These are phyloP conservation scores for Acyrthosiphon pisum DNA, from an alignment of 1,140 invertebrate genomes.

Conservation along the genomic window DNA sequence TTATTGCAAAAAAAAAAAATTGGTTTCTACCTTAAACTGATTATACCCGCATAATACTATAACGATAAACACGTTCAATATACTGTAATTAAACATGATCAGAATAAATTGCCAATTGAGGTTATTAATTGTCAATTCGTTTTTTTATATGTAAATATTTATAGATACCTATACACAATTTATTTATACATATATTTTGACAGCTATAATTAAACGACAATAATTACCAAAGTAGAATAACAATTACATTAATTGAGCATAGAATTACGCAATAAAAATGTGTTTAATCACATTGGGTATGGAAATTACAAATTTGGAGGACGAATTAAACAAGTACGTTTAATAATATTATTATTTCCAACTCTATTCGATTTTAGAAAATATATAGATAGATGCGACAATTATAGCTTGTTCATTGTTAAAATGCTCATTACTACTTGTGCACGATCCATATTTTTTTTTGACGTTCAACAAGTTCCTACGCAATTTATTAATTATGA, in stretches of 20 bases:
- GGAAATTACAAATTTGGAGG: not conserved
- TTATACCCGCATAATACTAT: not conserved
- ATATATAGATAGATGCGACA: not conserved
- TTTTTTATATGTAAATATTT: constrained; percentile 10
- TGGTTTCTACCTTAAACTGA: constrained; percentile 9
- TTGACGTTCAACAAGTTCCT: not conserved
- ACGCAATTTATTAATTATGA: not conserved
- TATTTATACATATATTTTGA: not conserved
- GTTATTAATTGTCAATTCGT: not conserved
- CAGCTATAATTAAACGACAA: not conserved
- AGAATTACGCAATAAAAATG: not conserved
- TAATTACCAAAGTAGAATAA: constrained; percentile 21
- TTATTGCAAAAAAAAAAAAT: constrained; percentile 29
- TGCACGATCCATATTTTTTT: not conserved
- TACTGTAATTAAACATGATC: not conserved
- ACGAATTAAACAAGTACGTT: not conserved
- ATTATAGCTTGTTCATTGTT: not conserved
- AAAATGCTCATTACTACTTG: not conserved
- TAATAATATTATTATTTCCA: not conserved
- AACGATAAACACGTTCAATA: constrained; percentile 25
- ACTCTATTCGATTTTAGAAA: not conserved
- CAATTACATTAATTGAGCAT: not conserved
- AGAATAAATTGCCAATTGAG: not conserved
- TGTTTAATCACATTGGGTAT: not conserved
- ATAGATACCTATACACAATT: not conserved